Percentiles rank a stretch among this genome's conserved stretches.
Evolutionary conservation across 2,113 vertebrate species (phyloP).

Genomic region (Urocolius indicus): DNA sequence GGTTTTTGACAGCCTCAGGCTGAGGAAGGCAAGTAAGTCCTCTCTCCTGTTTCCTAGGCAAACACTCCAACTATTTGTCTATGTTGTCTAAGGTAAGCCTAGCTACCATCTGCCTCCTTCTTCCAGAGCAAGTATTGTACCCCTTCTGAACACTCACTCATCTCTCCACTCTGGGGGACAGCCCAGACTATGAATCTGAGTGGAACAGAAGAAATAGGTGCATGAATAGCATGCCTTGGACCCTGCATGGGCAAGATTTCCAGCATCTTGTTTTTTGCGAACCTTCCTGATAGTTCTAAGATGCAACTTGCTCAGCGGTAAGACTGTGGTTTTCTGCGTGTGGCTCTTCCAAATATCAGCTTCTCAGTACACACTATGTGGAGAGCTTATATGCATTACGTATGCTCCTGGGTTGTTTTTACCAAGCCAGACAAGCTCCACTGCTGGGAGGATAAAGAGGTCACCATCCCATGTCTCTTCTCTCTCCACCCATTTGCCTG

Average conservation of each 20-base stretch:
- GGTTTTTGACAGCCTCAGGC: conserved; percentile 4
- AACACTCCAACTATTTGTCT: neutral
- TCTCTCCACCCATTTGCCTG: neutral
- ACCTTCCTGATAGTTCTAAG: neutral
- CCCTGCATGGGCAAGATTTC: neutral
- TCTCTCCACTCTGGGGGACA: neutral
- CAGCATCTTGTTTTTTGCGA: neutral
- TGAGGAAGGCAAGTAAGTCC: neutral
- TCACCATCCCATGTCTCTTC: neutral
- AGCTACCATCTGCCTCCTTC: neutral
- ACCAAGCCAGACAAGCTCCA: neutral
- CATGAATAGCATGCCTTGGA: neutral
- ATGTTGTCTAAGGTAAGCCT: neutral
- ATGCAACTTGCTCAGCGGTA: neutral
- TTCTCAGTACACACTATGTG: neutral
- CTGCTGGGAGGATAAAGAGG: neutral
- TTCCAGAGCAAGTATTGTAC: neutral
- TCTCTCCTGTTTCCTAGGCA: neutral
- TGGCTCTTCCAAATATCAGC: neutral
- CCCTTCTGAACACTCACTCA: neutral
- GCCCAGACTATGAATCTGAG: neutral
- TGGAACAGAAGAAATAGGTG: neutral
- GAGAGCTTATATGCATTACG: accelerated
- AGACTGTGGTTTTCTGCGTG: neutral
- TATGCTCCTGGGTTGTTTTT: neutral